Base-by-base conservation (phyloP, 2,888 invertebrate genomes). In the Tromatobia lineatoria region DNA sequence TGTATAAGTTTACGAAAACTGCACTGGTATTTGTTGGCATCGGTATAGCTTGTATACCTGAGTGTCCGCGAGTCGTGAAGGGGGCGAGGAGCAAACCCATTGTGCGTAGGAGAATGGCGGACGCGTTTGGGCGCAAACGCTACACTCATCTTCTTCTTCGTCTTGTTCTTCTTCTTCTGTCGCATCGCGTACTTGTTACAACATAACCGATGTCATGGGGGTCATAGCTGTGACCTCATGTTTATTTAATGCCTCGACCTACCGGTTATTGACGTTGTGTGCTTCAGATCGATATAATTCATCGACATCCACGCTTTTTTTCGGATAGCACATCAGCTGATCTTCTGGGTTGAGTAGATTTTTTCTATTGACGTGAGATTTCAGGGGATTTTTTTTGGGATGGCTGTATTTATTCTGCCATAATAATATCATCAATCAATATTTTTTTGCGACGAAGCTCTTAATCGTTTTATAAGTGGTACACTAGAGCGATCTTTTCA, bases 201-300 rank as follows among this genome's bases (percentile, higher is more conserved):
- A 83, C 77, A 80, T 85, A 84, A 82, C 80, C 78, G 83, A 85
- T 87, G 86, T 87, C 85, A 86, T 52, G 73, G 80, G 67, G 87
- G 86, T 87, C 86, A 87, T 82, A 77, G 80, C 80, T 66, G 78
- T 71, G 76, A 47, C 38, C 87, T 86, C 85, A 87, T 87, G 85
- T 86, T 87, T 85, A 87, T 86, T 87, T 82, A 86, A 86, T 82
- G 78, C 42, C 61, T 50, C 69, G 82, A 83, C 85, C 86, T 80
- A 85, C 81, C 77, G 85, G 83, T 83, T 85, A 86, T 85, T 67
- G 81, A 86, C 77, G 67, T 78, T 83, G 80, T 75, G 66, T 73
- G 73, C 64, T 79, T 69, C 34, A 80, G 76, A 85, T 80, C 80
- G 73, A 79, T 77, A 73, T 82, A 85, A 80, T 75, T 77, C 54